Conservation (phyloP, 2,797 vertebrate genomes). For the Bovichtus diacanthus region DNA sequence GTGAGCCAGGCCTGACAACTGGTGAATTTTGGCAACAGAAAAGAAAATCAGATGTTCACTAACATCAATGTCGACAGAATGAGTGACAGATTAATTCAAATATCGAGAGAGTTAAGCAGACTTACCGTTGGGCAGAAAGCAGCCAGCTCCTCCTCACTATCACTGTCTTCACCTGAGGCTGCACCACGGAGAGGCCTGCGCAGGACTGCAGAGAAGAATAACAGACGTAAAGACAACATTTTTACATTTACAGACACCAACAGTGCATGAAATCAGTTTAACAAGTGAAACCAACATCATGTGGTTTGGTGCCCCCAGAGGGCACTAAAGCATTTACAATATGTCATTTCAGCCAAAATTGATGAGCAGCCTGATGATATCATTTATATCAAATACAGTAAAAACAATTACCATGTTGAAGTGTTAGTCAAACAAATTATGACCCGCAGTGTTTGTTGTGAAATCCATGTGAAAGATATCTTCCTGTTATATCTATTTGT, state of each 20-base stretch:
- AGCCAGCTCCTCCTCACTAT: slow-evolving; percentile 97
- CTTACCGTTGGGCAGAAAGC: slow-evolving; percentile 96
- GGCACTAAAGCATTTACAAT: not conserved
- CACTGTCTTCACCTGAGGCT: slow-evolving; percentile 84
- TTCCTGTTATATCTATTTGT: not conserved
- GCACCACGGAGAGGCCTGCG: slow-evolving; percentile 80
- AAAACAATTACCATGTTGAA: not conserved
- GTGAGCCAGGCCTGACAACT: not conserved
- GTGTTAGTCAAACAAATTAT: not conserved
- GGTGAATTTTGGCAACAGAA: not conserved
- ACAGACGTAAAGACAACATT: slow-evolving; percentile 69
- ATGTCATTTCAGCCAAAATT: not conserved
- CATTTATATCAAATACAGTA: not conserved
- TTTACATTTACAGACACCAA: not conserved
- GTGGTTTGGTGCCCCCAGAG: not conserved
- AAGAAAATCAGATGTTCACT: not conserved
- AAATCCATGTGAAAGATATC: not conserved
- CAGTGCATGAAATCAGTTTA: not conserved
- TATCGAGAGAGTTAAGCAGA: slow-evolving; percentile 2
- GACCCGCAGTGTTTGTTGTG: not conserved
- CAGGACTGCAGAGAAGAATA: slow-evolving; percentile 84
- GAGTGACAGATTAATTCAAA: not conserved
- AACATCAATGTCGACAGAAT: not conserved
- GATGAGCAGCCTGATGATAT: not conserved
- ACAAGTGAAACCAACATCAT: too few species aligned